Base-by-base conservation (phyloP, 2,797 vertebrate species). In the Scyliorhinus canicula region DNA sequence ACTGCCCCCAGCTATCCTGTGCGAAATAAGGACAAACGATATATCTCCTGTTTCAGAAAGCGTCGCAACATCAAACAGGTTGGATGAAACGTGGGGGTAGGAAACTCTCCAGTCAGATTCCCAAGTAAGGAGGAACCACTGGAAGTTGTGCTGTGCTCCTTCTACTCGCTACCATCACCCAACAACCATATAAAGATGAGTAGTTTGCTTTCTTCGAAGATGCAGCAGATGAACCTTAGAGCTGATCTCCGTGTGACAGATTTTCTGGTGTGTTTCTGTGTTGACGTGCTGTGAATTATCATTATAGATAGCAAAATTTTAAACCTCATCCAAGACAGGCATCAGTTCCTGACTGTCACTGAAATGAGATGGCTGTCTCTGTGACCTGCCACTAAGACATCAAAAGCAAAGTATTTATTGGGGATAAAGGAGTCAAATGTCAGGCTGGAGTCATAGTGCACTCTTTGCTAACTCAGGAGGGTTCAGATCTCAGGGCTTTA, bases 21-120 rank as follows among this genome's bases (percentile, higher is more conserved):
- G 44, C 93, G 28, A 35, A 94, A 21, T 74, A 94, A 52, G 93
- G 55, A 86, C 40, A 35, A 67, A 57, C 24, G 52, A 14, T 91
- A 95, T 60, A 60, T 95, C 35, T 55, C 74, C 19, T 95, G 95
- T 91, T 95, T 95, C 67, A 74, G 93, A 40, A 69, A 67, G 7
- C 44, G 60, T 28, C 71, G 31, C 40, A 95, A 79, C 40, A 65
- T 63, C 0, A 84, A 91, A 0, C 84, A 57, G 0, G 28, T 84
- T 12, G 69, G 95, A n/a, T 95, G 84, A 95, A 86, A 60, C 7
- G 3, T 12, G 63, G 14, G 21, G 90, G 14, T 24, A 14, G 2
- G 6, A 35, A 47, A 55, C n/a, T 44, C 95, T 63, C 69, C 11
- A 50, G 86, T 60, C 35, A 26, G 12, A 47, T n/a, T 85, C 40